These are phyloP conservation scores for Erethizon dorsatum DNA, from an alignment of 2,797 vertebrate genomes.

Conservation along the genomic window DNA sequence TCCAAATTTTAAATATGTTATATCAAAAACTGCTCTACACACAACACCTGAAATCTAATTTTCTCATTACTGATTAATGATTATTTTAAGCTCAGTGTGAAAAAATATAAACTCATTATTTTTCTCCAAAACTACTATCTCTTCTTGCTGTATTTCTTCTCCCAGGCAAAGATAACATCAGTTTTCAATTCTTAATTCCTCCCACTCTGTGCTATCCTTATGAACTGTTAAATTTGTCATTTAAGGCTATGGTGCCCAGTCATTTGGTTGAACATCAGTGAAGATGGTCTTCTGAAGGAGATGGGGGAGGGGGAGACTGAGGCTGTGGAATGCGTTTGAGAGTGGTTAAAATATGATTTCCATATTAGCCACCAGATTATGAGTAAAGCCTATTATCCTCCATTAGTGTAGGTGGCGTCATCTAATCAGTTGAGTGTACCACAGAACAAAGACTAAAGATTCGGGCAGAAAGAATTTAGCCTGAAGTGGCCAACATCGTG, in stretches of 20 bases:
- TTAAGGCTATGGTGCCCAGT: not conserved
- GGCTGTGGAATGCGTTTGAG: not conserved
- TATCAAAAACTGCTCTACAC: not conserved
- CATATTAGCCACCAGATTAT: not conserved
- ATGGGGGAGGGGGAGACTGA: not conserved
- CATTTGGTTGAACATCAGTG: not conserved
- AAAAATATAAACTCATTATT: not conserved
- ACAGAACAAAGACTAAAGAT: not conserved
- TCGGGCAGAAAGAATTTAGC: not conserved
- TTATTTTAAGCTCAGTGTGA: not conserved
- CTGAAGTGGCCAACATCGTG: not conserved
- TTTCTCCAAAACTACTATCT: not conserved
- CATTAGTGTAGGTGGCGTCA: not conserved
- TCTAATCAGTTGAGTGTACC: not conserved
- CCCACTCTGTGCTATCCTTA: not conserved
- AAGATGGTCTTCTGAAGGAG: not conserved
- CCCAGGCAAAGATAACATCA: not conserved
- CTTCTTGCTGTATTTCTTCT: not conserved
- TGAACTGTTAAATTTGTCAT: not conserved
- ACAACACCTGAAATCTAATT: not conserved
- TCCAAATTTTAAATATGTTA: not conserved
- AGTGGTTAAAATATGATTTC: not conserved
- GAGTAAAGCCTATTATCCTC: not conserved
- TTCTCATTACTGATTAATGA: not conserved
- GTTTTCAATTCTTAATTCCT: not conserved